These are phyloP conservation scores for Drosophila mettleri DNA, from an alignment of 2,888 invertebrate genomes.

Conservation along the genomic window DNA sequence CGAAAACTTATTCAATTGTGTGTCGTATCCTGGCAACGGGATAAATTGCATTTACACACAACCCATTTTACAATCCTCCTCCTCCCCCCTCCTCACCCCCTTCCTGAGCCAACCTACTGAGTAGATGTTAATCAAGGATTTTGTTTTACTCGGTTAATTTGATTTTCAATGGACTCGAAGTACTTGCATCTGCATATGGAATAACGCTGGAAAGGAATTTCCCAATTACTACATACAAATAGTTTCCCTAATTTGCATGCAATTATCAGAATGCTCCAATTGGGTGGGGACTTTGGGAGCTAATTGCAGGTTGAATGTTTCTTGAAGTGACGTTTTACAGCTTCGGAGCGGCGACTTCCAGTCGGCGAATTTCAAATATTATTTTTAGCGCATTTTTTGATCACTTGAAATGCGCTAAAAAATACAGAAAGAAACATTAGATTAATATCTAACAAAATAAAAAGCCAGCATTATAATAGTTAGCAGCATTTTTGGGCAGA, in stretches of 20 bases:
- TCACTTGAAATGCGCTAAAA: not conserved
- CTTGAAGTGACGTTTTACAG: too few relatives aligned
- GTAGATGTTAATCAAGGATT: not conserved
- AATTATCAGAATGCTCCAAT: not conserved
- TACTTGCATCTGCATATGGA: not conserved
- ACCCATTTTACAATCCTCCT: too few relatives aligned
- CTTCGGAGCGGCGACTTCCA: too few relatives aligned
- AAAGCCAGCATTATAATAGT: not conserved
- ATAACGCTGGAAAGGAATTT: not conserved
- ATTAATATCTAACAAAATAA: not conserved
- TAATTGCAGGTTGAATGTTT: too few relatives aligned
- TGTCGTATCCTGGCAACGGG: conserved; percentile 10
- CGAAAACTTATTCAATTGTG: conserved; percentile 13
- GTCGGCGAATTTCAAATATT: too few relatives aligned
- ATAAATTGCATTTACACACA: conserved; percentile 6
- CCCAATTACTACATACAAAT: not conserved
- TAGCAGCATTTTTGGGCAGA: not conserved
- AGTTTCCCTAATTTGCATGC: not conserved
- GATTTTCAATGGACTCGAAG: not conserved
- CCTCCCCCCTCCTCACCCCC: too few relatives aligned
- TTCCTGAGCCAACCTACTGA: too few relatives aligned
- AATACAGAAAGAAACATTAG: not conserved
- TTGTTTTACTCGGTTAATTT: not conserved
- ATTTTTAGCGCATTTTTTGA: not conserved
- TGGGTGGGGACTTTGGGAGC: not conserved